phyloP scores from a whole-genome alignment of 2,888 invertebrate species.

The Philonicus albiceps region DNA sequence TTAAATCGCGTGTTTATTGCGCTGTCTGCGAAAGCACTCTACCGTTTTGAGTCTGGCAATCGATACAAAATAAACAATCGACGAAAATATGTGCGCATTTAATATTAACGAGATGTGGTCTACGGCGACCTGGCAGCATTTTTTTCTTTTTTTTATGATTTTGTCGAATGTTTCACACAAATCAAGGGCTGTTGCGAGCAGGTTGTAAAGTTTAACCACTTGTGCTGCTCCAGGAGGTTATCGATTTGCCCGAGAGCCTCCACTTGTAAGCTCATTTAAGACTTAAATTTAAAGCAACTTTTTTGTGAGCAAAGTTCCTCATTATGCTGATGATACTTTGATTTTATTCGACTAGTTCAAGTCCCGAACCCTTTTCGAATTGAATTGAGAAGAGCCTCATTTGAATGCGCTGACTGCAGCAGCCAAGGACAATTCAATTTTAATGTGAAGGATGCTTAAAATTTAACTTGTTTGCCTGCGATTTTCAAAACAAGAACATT shows the following conservation, averaged over 20 bases:
- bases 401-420: background rate
- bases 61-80: background rate
- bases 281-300: background rate
- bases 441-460: background rate
- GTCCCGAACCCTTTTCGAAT: background rate
- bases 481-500: background rate
- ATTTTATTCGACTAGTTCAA: background rate
- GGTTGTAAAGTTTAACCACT: background rate
- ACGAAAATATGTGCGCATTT: background rate
- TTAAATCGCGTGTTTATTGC: background rate
- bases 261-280: background rate
- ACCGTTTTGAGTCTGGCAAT: background rate
- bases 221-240: background rate
- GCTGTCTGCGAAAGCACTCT: background rate
- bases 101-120: background rate
- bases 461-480: background rate
- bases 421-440: background rate
- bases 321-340: background rate
- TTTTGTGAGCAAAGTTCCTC: background rate
- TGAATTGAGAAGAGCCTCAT: background rate
- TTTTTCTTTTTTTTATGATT: too few relatives aligned
- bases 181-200: background rate
- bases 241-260: background rate
- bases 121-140: background rate
- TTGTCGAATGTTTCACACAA: background rate